A percentile compares a stretch with the other conserved stretches of the same genome.
These are phyloP conservation scores for Meloidogyne floridensis DNA, from an alignment of 1,140 invertebrate species.

Conservation along the genomic window DNA sequence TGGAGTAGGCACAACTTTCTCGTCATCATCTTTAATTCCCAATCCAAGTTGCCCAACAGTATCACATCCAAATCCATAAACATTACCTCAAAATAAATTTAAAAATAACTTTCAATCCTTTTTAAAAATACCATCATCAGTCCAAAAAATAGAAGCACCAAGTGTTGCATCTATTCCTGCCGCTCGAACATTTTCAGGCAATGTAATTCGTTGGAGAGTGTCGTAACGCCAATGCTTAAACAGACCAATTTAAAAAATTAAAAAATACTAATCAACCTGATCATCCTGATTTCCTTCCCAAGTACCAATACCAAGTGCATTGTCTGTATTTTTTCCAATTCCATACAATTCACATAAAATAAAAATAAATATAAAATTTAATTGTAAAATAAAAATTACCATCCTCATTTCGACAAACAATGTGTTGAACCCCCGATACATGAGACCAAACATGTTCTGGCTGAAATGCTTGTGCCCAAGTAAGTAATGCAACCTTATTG, in stretches of 20 bases:
- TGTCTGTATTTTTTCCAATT: conserved; percentile 64
- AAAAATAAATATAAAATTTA: conserved; percentile 12
- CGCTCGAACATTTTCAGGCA: conserved; percentile 45
- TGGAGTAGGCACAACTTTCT: conserved; percentile 56
- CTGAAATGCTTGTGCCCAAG: conserved; percentile 39
- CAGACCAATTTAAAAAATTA: not conserved
- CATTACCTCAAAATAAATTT: conserved; percentile 47
- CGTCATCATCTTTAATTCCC: conserved; percentile 60
- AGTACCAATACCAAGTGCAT: conserved; percentile 59
- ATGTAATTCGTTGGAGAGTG: conserved; percentile 44
- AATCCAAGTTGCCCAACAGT: conserved; percentile 61
- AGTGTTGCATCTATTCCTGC: conserved; percentile 56
- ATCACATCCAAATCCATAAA: conserved; percentile 60
- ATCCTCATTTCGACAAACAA: conserved; percentile 43
- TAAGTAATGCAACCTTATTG: conserved; percentile 35
- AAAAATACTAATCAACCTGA: not conserved
- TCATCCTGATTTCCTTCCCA: conserved; percentile 53
- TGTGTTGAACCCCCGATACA: conserved; percentile 59
- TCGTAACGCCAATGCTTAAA: conserved; percentile 58
- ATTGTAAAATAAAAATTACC: conserved; percentile 36
- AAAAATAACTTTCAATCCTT: not conserved
- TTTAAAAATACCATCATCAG: conserved; percentile 46
- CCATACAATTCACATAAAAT: conserved; percentile 54
- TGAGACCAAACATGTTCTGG: conserved; percentile 54
- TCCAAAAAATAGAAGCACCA: conserved; percentile 59